Percentiles rank a stretch among this genome's conserved stretches.
Evolutionary conservation across 2,797 vertebrate species (phyloP).

Genomic region (Megalops cyprinoides): DNA sequence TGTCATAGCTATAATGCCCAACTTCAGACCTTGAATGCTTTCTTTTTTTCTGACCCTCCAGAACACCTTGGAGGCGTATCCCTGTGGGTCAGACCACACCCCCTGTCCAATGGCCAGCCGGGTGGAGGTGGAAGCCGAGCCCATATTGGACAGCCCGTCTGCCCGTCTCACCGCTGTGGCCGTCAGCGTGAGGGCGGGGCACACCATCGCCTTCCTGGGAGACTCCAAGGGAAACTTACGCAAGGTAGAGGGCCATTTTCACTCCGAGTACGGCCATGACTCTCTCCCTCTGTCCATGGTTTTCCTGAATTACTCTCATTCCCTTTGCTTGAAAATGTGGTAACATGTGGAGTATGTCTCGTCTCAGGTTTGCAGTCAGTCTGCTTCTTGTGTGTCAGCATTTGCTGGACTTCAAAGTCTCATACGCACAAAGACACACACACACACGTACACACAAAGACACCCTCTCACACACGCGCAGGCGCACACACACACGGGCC

Average conservation of each 20-base stretch:
- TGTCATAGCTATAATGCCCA: no score
- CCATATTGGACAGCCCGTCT: slow-evolving; percentile 83
- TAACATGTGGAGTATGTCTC: background rate
- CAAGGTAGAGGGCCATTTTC: slow-evolving; percentile 74
- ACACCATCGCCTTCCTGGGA: slow-evolving; percentile 91
- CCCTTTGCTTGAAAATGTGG: background rate
- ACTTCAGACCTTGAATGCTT: background rate
- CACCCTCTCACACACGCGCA: background rate
- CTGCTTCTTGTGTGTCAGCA: background rate
- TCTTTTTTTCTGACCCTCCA: slow-evolving; percentile 47
- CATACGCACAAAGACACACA: background rate
- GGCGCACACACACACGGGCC: background rate
- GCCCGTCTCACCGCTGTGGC: slow-evolving; percentile 90
- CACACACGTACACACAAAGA: background rate
- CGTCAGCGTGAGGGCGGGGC: slow-evolving; percentile 80
- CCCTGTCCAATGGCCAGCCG: slow-evolving; percentile 96
- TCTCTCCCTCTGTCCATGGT: background rate
- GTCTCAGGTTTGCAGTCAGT: background rate
- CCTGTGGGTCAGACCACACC: slow-evolving; percentile 96
- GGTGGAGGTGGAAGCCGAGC: slow-evolving; percentile 78
- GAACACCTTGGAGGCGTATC: slow-evolving; percentile 93
- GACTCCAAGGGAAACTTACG: slow-evolving; percentile 90
- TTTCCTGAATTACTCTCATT: background rate
- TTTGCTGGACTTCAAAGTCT: background rate
- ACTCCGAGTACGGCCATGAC: no score